Evolutionary conservation across 2,797 vertebrate species (phyloP).

Genomic region (Echeneis naucrates): DNA sequence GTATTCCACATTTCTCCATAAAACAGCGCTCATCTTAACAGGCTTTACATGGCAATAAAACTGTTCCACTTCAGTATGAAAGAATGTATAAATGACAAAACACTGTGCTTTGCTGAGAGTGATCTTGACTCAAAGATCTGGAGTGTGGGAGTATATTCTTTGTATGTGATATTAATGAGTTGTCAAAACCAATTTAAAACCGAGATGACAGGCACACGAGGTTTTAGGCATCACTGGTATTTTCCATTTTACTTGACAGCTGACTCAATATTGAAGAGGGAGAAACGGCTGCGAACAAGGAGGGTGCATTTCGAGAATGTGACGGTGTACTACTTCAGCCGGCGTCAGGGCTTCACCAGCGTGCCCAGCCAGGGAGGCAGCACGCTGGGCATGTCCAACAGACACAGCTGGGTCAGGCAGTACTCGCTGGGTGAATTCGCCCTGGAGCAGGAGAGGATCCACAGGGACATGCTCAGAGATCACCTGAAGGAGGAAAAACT

Average conservation of each 20-base stretch:
- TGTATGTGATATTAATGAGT: conserved; percentile 17
- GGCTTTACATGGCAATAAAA: conserved; percentile 23
- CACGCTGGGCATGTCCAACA: conserved; percentile 97
- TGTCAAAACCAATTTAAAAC: conserved; percentile 20
- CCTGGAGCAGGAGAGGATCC: conserved; percentile 94
- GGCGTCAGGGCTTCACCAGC: conserved; percentile 98
- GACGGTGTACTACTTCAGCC: conserved; percentile 98
- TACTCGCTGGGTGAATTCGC: conserved; percentile 98
- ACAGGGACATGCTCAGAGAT: conserved; percentile 95
- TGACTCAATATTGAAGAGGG: conserved; percentile 94
- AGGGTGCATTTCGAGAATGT: conserved; percentile 98
- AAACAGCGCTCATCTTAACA: conserved; percentile 33
- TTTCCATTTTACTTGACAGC: conserved; percentile 81
- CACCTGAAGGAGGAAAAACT: conserved; percentile 98
- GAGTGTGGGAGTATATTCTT: conserved; percentile 15
- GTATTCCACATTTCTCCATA: conserved; percentile 18
- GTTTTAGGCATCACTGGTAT: not conserved
- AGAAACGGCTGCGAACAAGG: conserved; percentile 94
- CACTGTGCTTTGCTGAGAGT: not conserved
- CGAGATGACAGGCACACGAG: conserved; percentile 3
- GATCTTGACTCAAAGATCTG: not conserved
- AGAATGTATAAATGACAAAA: conserved; percentile 14
- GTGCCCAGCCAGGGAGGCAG: conserved; percentile 99
- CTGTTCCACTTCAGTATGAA: conserved; percentile 16
- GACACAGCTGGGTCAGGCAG: conserved; percentile 94